Conservation (phyloP, 2,888 invertebrate genomes). For the Ochropleura plecta region DNA sequence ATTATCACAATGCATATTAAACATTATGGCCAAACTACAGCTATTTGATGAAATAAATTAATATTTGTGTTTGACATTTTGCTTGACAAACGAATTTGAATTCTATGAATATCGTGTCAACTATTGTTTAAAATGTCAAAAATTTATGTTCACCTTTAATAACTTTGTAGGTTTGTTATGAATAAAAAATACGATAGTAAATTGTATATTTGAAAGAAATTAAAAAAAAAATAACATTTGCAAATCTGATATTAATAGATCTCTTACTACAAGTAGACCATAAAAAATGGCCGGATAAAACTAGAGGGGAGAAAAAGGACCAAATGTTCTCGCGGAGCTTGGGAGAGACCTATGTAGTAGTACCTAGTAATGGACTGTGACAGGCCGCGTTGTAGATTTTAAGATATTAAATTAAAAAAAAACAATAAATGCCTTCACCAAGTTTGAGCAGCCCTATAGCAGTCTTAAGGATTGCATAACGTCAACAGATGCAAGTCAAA, state of each 20-base stretch:
- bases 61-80: slow-evolving; percentile 11
- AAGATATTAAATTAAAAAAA: background rate
- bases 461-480: slow-evolving; percentile 42
- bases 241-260: background rate
- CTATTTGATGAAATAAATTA: slow-evolving; percentile 1
- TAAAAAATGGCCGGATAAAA: background rate
- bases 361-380: background rate
- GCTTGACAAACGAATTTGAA: slow-evolving; percentile 2
- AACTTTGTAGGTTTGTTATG: background rate
- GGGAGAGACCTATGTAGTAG: background rate
- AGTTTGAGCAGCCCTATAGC: slow-evolving; percentile 32
- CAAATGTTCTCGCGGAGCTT: background rate
- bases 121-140: background rate
- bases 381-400: background rate
- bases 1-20: slow-evolving; percentile 17
- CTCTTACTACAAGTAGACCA: background rate
- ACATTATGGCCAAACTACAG: slow-evolving; percentile 1
- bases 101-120: background rate
- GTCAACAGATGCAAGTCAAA: slow-evolving; percentile 72
- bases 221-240: background rate
- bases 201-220: background rate
- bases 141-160: background rate
- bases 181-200: background rate
- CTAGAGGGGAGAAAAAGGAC: no score
- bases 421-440: background rate